Evolutionary conservation across 2,797 vertebrate species (phyloP), one percentile per base, ranked within the genome.

Genomic region (Tiaroga cobitis): DNA sequence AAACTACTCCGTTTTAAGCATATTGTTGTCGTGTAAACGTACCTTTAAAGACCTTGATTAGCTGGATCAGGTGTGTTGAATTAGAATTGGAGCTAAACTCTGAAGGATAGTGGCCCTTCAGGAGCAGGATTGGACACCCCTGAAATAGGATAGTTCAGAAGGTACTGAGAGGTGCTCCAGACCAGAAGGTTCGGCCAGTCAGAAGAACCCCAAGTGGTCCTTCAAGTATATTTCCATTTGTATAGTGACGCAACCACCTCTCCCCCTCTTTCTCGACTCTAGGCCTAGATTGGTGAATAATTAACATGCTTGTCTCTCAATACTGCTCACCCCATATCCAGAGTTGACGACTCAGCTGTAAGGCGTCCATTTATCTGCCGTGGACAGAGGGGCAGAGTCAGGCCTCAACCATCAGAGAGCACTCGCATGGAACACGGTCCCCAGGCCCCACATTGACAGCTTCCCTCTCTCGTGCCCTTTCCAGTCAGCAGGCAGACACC

Each of bases 291-390:
- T 86, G 87, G 93, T 93, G 88, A 93, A 93, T 93, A 93, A 92
- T 93, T 81, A 85, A 72, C 82, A 46, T 24, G 39, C 67, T 63
- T 77, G 72, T 70, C 54, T 67, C 43, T 73, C 43, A 54, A 51
- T 37, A 54, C 54, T 19, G 39, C 34, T 79, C 39, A 24, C 63
- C 15, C 2, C 29, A 70, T 46, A 88, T 88, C 89, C 87, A 78
- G 87, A 91, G 83, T 87, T 90, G 92, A 93, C 54, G 90, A 93
- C 89, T 93, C 92, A 90, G 91, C 92, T 90, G 85, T 83, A 89
- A 90, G 89, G 81, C 89, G 91, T 92, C 91, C 91, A 91, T 94
- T 93, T 93, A 84, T 93, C 90, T 90, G 84, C 76, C 68, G 59
- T 82, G 86, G 92, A 91, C 83, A 77, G 86, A 69, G 86, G 86